Percentiles rank a stretch among this genome's conserved stretches.
Conservation (phyloP, 1,140 invertebrate species). For the Caenorhabditis inopinata region DNA sequence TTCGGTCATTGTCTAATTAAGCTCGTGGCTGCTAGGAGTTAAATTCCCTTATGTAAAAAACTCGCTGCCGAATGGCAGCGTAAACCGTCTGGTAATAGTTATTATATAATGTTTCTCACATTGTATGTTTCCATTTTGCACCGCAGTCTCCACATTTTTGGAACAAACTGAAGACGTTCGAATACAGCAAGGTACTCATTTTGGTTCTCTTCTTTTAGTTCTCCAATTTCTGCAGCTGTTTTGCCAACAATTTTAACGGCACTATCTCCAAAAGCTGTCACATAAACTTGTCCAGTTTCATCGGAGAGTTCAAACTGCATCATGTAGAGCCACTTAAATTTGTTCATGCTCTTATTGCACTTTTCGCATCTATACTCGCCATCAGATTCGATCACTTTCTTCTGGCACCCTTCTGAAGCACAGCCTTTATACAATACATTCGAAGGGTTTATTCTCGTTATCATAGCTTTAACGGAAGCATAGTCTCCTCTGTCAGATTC, state of each 20-base stretch:
- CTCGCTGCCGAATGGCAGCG: too few species aligned
- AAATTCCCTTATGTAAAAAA: too few species aligned
- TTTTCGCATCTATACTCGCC: slow-evolving; percentile 90
- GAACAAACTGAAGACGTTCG: slow-evolving; percentile 72
- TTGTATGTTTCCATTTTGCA: slow-evolving; percentile 86
- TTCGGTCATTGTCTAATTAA: too few species aligned
- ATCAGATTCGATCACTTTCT: slow-evolving; percentile 72
- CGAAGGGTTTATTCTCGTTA: not conserved
- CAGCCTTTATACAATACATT: not conserved
- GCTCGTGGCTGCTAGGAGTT: too few species aligned
- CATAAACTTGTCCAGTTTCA: slow-evolving; percentile 78
- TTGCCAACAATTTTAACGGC: slow-evolving; percentile 79
- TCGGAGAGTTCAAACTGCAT: slow-evolving; percentile 80
- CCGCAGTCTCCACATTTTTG: slow-evolving; percentile 78
- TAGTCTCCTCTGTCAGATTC: slow-evolving; percentile 1
- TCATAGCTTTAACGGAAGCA: not conserved
- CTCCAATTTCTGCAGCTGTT: slow-evolving; percentile 76
- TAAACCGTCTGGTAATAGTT: too few species aligned
- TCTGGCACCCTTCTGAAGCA: slow-evolving; percentile 51
- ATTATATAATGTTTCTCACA: slow-evolving; percentile 68
- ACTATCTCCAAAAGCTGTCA: slow-evolving; percentile 83
- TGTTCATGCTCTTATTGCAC: slow-evolving; percentile 80
- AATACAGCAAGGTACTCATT: not conserved
- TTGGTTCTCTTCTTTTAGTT: slow-evolving; percentile 39
- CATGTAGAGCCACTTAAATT: slow-evolving; percentile 83